phyloP scores from a whole-genome alignment of 1,140 invertebrate genomes.

The Leptinotarsa texana region DNA sequence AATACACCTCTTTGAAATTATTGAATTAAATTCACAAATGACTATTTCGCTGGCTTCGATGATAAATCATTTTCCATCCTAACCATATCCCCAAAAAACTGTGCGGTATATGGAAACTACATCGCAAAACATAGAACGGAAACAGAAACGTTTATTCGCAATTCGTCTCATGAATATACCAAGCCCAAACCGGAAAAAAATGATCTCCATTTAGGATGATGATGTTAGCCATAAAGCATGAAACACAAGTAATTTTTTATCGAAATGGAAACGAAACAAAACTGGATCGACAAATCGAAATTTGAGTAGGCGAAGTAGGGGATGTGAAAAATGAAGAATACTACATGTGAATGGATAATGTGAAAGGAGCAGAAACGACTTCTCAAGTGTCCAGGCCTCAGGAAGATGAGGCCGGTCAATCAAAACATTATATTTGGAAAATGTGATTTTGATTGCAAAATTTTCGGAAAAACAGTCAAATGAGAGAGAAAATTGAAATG shows the following conservation, averaged over 20 bases:
- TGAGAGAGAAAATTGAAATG: too few relatives aligned
- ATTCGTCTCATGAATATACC: constrained; percentile 1
- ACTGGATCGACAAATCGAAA: constrained; percentile 2
- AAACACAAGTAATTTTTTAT: constrained; percentile 4
- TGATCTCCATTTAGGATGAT: background rate
- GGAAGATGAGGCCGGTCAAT: too few relatives aligned
- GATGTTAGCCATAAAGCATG: constrained; percentile 5
- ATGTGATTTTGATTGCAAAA: too few relatives aligned
- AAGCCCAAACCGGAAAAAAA: background rate
- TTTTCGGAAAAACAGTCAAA: too few relatives aligned
- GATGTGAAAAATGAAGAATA: background rate
- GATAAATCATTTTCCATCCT: too few relatives aligned
- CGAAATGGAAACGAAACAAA: constrained; percentile 3
- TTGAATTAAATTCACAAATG: too few relatives aligned
- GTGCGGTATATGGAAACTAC: background rate
- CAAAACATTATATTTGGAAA: too few relatives aligned
- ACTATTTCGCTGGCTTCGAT: too few relatives aligned
- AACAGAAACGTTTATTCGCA: background rate
- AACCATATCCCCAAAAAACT: background rate
- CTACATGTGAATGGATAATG: background rate
- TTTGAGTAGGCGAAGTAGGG: background rate
- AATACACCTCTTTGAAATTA: too few relatives aligned
- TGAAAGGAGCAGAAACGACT: background rate
- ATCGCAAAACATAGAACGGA: background rate
- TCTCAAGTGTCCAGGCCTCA: too few relatives aligned